Evolutionary conservation across 2,113 vertebrate genomes (phyloP), one percentile per base, ranked within the genome.

Genomic region (Ceratotherium simum): DNA sequence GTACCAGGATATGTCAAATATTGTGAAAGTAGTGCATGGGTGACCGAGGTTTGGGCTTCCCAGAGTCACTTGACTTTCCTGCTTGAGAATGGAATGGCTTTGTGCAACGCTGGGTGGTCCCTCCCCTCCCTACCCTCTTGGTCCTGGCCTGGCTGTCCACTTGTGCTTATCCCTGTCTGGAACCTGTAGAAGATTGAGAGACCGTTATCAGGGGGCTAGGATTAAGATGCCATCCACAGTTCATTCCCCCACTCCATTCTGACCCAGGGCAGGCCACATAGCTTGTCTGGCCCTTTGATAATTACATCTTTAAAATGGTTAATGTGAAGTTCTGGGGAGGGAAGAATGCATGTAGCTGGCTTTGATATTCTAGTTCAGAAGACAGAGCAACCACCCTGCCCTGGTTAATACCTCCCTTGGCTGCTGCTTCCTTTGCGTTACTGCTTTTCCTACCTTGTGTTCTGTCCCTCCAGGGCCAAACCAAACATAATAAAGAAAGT

Each of bases 201-300:
- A 51, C 81, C 1, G 1, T 75, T 97, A 83, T 98, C 85, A 60
- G 6, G 73, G 33, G n/a, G 6, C 89, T 90, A 29, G 82, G 96
- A 94, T 95, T 73, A 97, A 90, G 39, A 48, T 65, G 54, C 54
- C 54, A 33, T 93, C 65, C 91, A 31, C 13, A 62, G 76, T 69
- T 42, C 51, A 64, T 14, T 27, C 42, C 29, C 23, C n/a, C 20
- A 4, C 80, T 92, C 54, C 8, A 18, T 39, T 73, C 29, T 90
- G 85, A 94, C 75, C 84, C 65, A 31, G 70, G 82, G 46, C 72
- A 82, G 91, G n/a, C 31, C 39, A 5, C n/a, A 14, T 79, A 18
- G 14, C 84, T 79, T 60, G 70, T 69, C 85, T 86, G 58, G 56
- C 88, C 51, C 67, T 91, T 92, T 72, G 91, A 91, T 85, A 75